A percentile compares a stretch with the other conserved stretches of the same genome.
Conservation (phyloP, 2,113 vertebrate species). For the Melanocharis versteri region DNA sequence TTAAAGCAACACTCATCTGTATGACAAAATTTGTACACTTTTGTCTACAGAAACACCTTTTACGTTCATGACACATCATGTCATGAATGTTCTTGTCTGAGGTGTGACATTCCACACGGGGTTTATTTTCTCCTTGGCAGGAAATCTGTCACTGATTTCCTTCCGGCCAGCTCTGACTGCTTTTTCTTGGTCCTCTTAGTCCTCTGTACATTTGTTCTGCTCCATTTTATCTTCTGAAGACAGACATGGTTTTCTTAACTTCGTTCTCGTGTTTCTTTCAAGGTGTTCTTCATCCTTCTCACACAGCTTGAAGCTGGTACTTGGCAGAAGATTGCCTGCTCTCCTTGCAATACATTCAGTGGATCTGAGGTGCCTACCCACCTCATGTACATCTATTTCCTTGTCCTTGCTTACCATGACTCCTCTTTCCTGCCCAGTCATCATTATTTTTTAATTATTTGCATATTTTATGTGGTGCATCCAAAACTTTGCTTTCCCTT, state of each 20-base stretch:
- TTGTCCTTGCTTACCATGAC: background rate
- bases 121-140: conserved; percentile 22
- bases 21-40: background rate
- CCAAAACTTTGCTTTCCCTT: background rate
- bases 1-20: background rate
- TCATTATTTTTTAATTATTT: background rate
- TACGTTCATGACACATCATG: background rate
- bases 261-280: background rate
- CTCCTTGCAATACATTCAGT: background rate
- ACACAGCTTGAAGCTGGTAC: background rate
- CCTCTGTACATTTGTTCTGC: background rate
- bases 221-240: background rate
- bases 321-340: background rate
- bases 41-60: background rate
- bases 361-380: background rate
- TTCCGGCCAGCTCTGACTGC: background rate
- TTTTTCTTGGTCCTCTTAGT: background rate
- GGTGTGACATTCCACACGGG: background rate
- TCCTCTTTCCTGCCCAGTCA: background rate
- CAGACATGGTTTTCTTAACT: background rate
- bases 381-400: background rate
- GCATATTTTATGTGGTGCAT: fast-evolving
- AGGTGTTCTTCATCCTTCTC: background rate
- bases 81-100: background rate
- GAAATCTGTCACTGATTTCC: conserved; percentile 42